phyloP scores from a whole-genome alignment of 2,888 invertebrate genomes.

The Brachyptera putata region DNA sequence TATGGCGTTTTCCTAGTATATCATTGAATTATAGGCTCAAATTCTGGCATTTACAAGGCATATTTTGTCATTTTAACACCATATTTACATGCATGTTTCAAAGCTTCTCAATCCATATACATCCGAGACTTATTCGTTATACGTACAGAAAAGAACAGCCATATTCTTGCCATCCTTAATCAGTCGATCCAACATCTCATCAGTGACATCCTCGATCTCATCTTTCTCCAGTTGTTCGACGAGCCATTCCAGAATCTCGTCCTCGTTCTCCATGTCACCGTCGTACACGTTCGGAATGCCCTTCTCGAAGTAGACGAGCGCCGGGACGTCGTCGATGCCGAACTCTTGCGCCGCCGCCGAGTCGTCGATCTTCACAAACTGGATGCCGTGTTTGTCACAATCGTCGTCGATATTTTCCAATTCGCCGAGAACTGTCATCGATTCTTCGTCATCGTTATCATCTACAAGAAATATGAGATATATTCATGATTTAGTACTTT shows the following conservation, averaged over 20 bases:
- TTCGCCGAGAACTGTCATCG: conserved; percentile 78
- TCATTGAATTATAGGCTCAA: too few relatives aligned
- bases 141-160: conserved; percentile 87
- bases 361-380: conserved; percentile 91
- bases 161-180: conserved; percentile 84
- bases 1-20: too few relatives aligned
- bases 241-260: conserved; percentile 84
- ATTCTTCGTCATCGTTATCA: conserved; percentile 85
- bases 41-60: too few relatives aligned
- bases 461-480: conserved; percentile 57
- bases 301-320: conserved; percentile 90
- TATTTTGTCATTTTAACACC: too few relatives aligned
- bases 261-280: conserved; percentile 84
- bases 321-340: conserved; percentile 78
- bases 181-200: conserved; percentile 87
- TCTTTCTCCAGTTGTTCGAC: conserved; percentile 83
- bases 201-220: conserved; percentile 92
- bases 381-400: conserved; percentile 86
- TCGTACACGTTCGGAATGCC: conserved; percentile 90
- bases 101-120: too few relatives aligned
- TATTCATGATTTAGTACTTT: too few relatives aligned
- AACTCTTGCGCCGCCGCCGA: conserved; percentile 76
- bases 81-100: too few relatives aligned
- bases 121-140: too few relatives aligned
- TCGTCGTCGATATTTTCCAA: conserved; percentile 92